Evolutionary conservation across 23 tunicate species (phyloP), one percentile per base, ranked within the genome.

Genomic region (Ciona savignyi): DNA sequence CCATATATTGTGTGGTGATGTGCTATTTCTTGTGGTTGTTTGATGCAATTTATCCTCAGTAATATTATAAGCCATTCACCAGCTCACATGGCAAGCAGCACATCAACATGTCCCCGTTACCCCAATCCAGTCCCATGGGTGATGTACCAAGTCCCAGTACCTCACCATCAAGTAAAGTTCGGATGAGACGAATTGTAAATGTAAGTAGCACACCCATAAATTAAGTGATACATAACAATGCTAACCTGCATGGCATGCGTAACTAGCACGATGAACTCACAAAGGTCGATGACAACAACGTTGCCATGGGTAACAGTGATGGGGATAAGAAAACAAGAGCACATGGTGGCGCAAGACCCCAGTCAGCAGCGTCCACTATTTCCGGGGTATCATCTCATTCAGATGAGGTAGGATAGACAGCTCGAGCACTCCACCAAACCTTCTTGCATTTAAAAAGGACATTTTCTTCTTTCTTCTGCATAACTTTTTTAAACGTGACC

Each of bases 301-400:
- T 34, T 1, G 1, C 70, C 2, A 72, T 19, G 66, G 67, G 51
- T 23, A 51, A 34, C 2, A 25, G 25, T 65, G 69, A n/a, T 22
- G 23, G 24, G 20, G 21, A 19, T 6, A 65, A 26, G 19, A 4
- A 48, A 2, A 27, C 32, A 11, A 24, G 23, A 65, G 11, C 24
- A 29, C 78, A 23, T 32, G 72, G 67, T 25, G 27, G 32, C 25
- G 22, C 63, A 11, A 71, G 89, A 28, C 89, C 89, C 68, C 80
- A 82, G 60, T 82, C 87, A 0, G 75, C 75, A 0, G 87, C 87
- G 22, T 82, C 87, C 70, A 82, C 87, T 11, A 30, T 74, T 23
- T 82, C 87, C 25, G 73, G 63, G 27, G 20, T 82, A 62, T 82
- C 87, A 15, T 74, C 80, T 15, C 56, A 42, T 15, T 42, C 56